Evolutionary conservation across 2,888 invertebrate genomes (phyloP).

Genomic region (Stenolophus ochropezus): DNA sequence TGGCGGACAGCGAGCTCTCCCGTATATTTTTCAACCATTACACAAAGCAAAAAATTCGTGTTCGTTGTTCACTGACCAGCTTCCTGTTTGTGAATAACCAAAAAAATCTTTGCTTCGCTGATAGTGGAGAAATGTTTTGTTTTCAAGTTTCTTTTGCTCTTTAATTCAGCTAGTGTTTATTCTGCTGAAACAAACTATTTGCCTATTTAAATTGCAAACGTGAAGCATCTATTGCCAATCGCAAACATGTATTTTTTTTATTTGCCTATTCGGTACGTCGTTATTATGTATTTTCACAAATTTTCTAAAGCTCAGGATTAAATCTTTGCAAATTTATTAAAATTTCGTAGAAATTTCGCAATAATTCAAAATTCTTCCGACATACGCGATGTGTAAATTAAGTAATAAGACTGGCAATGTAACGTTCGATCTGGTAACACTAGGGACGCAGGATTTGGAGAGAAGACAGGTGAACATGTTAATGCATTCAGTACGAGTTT

Average conservation of each 20-base stretch:
- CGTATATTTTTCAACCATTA: slow-evolving; percentile 37
- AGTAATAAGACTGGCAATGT: too few species aligned
- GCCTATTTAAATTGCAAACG: neutral
- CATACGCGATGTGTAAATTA: too few species aligned
- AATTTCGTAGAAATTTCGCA: too few species aligned
- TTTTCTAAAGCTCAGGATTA: too few species aligned
- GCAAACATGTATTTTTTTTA: neutral
- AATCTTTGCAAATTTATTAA: too few species aligned
- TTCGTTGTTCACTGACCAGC: slow-evolving; percentile 15
- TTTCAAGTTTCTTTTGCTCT: neutral
- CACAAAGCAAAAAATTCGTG: slow-evolving; percentile 8
- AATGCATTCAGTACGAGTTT: too few species aligned
- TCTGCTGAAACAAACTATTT: neutral
- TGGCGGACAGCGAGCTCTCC: neutral
- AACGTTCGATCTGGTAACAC: too few species aligned
- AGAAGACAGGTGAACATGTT: too few species aligned
- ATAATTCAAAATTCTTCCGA: too few species aligned
- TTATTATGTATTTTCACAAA: too few species aligned
- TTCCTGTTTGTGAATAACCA: slow-evolving; percentile 27
- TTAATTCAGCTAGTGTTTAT: neutral
- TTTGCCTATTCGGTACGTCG: too few species aligned
- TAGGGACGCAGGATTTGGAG: too few species aligned
- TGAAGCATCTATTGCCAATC: neutral
- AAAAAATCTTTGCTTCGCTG: neutral
- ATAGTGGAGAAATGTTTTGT: neutral